Evolutionary conservation across 1,140 invertebrate genomes (phyloP).

Genomic region (Cheumatopsyche charites): DNA sequence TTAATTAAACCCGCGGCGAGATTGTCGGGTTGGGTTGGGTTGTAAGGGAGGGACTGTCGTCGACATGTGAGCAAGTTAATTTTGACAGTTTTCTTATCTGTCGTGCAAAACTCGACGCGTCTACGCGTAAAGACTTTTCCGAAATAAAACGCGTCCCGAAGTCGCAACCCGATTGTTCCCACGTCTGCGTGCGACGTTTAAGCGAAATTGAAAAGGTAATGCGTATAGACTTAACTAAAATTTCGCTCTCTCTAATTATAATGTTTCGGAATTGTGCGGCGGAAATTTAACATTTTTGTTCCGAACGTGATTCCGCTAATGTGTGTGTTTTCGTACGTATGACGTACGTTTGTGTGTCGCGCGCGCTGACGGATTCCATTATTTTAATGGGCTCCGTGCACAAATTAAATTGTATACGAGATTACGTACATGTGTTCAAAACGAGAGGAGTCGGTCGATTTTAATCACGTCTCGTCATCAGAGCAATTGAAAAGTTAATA

Average conservation of each 20-base stretch:
- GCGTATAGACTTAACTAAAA: too few species aligned
- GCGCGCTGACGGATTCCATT: slow-evolving; percentile 1
- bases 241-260: too few species aligned
- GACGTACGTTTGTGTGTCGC: not conserved
- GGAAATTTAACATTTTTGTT: too few species aligned
- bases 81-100: slow-evolving; percentile 25
- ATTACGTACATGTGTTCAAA: not conserved
- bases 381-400: slow-evolving; percentile 16
- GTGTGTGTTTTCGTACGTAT: not conserved
- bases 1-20: slow-evolving; percentile 25
- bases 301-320: not conserved
- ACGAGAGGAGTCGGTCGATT: slow-evolving; percentile 26
- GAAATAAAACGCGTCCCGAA: too few species aligned
- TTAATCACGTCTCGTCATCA: slow-evolving; percentile 38
- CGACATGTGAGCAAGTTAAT: slow-evolving; percentile 23
- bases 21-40: too few species aligned
- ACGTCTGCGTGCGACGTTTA: too few species aligned
- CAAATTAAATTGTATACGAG: slow-evolving; percentile 34
- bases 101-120: not conserved
- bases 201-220: too few species aligned
- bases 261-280: too few species aligned
- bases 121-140: not conserved
- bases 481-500: slow-evolving; percentile 39
- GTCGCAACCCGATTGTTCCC: not conserved
- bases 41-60: too few species aligned